These are phyloP conservation scores for Pipistrellus pipistrellus DNA, from an alignment of 2,797 vertebrate species.

Conservation along the genomic window DNA sequence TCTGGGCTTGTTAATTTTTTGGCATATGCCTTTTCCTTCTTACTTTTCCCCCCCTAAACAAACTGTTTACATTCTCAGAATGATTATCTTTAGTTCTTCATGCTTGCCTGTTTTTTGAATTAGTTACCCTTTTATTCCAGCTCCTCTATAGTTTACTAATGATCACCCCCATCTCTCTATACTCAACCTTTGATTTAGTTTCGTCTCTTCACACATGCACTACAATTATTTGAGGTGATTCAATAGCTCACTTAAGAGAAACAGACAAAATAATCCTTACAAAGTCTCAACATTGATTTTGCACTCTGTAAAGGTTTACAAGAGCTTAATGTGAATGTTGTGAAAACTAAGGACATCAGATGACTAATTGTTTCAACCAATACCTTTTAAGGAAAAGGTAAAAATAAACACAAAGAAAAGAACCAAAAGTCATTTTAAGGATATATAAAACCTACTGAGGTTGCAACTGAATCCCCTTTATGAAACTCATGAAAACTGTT, in stretches of 20 bases:
- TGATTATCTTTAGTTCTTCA: constrained; percentile 58
- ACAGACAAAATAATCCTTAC: constrained; percentile 51
- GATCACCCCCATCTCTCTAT: not conserved
- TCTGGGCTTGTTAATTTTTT: constrained; percentile 29
- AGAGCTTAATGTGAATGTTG: constrained; percentile 58
- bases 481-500: not conserved
- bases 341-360: constrained; percentile 51
- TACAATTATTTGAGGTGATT: constrained; percentile 12
- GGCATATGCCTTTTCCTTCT: constrained; percentile 5
- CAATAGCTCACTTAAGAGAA: constrained; percentile 20
- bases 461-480: not conserved
- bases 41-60: not conserved
- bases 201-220: constrained; percentile 50
- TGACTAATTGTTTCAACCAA: constrained; percentile 2
- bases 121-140: constrained; percentile 33
- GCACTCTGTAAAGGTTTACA: not conserved
- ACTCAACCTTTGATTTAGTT: constrained; percentile 47
- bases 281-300: constrained; percentile 56
- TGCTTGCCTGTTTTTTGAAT: constrained; percentile 57
- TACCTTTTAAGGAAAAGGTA: constrained; percentile 2
- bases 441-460: not conserved
- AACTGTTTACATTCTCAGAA: constrained; percentile 68
- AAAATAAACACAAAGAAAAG: not conserved
- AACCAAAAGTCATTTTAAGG: not conserved
- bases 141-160: constrained; percentile 37